These are phyloP conservation scores for Sphinx pinastri DNA, from an alignment of 2,888 invertebrate genomes.

Conservation along the genomic window DNA sequence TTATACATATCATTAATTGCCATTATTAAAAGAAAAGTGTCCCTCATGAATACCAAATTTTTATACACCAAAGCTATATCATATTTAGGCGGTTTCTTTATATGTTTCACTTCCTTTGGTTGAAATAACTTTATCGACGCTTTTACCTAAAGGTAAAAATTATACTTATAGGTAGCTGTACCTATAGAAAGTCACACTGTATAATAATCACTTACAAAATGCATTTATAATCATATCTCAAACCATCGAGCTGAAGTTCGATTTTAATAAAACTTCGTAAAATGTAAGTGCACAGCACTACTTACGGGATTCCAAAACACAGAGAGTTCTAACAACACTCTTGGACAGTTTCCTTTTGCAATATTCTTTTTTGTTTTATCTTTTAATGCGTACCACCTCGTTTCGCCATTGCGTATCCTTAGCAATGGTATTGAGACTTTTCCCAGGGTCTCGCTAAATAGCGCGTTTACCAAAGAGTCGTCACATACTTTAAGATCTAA, in stretches of 20 bases:
- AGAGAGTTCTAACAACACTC: slow-evolving; percentile 67
- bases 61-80: slow-evolving; percentile 66
- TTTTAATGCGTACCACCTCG: slow-evolving; percentile 72
- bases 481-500: slow-evolving; percentile 68
- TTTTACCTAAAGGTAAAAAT: slow-evolving; percentile 57
- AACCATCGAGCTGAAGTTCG: too few species aligned
- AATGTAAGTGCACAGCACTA: slow-evolving; percentile 27
- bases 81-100: slow-evolving; percentile 63
- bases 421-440: slow-evolving; percentile 69
- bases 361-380: slow-evolving; percentile 57
- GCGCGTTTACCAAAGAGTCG: slow-evolving; percentile 54
- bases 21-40: slow-evolving; percentile 52
- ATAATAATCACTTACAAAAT: neutral
- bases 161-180: slow-evolving; percentile 19
- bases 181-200: slow-evolving; percentile 28
- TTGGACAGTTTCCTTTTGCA: slow-evolving; percentile 72
- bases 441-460: slow-evolving; percentile 60
- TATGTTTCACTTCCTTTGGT: slow-evolving; percentile 67
- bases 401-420: slow-evolving; percentile 59
- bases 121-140: slow-evolving; percentile 66
- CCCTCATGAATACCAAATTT: slow-evolving; percentile 64
- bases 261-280: too few species aligned
- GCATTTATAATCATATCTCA: too few species aligned
- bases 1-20: slow-evolving; percentile 63
- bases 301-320: slow-evolving; percentile 74